Percentiles rank a stretch among this genome's conserved stretches.
Evolutionary conservation across 2,888 invertebrate genomes (phyloP).

Genomic region (Hypomecis atomaria): DNA sequence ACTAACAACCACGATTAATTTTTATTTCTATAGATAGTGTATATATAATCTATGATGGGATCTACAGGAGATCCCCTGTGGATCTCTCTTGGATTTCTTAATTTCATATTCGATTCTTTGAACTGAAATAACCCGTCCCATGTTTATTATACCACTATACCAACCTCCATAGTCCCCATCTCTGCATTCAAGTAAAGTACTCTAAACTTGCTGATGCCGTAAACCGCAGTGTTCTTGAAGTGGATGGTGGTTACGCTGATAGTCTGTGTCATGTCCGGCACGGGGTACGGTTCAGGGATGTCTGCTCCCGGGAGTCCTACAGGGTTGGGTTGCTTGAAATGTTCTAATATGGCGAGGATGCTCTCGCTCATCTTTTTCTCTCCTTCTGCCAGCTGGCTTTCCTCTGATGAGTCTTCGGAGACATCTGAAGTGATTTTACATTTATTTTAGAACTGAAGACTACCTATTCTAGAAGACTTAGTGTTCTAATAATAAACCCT

Average conservation of each 20-base stretch:
- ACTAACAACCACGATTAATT: too few species aligned
- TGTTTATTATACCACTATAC: slow-evolving; percentile 12
- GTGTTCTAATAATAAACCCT: too few species aligned
- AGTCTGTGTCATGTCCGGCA: slow-evolving; percentile 90
- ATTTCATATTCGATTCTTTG: too few species aligned
- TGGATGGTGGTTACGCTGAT: slow-evolving; percentile 88
- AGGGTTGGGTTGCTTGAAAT: slow-evolving; percentile 92
- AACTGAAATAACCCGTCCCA: too few species aligned
- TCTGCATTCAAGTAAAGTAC: slow-evolving; percentile 89
- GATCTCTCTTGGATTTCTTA: too few species aligned
- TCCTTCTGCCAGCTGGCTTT: slow-evolving; percentile 63
- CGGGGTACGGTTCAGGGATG: slow-evolving; percentile 91
- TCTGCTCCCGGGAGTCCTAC: slow-evolving; percentile 91
- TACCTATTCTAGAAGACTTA: too few species aligned
- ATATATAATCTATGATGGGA: too few species aligned
- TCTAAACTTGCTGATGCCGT: slow-evolving; percentile 91
- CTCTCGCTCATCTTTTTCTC: slow-evolving; percentile 90
- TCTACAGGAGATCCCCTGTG: too few species aligned
- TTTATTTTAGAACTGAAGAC: too few species aligned
- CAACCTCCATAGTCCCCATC: slow-evolving; percentile 90
- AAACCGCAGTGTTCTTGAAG: slow-evolving; percentile 88
- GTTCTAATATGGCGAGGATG: slow-evolving; percentile 88
- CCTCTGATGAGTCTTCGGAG: slow-evolving; percentile 38
- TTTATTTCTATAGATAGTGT: too few species aligned
- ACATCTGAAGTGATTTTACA: slow-evolving; percentile 40